Evolutionary conservation across 1,140 invertebrate species (phyloP).

Genomic region (Procambarus clarkii): DNA sequence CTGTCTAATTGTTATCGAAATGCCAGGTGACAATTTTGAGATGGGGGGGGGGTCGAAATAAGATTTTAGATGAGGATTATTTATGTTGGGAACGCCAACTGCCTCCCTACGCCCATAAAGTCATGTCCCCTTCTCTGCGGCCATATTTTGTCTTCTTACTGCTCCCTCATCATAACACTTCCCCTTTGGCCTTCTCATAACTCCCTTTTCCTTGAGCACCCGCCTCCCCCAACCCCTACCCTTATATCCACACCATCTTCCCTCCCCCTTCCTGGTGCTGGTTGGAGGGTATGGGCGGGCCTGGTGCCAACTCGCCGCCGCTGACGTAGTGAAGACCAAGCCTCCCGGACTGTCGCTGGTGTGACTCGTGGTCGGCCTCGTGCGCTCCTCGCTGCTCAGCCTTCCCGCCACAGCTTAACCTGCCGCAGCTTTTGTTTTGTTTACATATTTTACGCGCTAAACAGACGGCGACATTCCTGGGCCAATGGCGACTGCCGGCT

Average conservation of each 20-base stretch:
- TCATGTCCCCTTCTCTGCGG: no score
- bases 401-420: background rate
- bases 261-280: background rate
- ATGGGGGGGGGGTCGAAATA: background rate
- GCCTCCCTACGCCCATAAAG: background rate
- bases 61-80: background rate
- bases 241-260: background rate
- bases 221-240: background rate
- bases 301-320: background rate
- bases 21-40: background rate
- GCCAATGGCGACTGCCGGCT: background rate
- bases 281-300: background rate
- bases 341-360: background rate
- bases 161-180: background rate
- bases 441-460: background rate
- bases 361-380: background rate
- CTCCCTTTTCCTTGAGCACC: background rate
- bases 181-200: background rate
- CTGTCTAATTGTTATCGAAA: background rate
- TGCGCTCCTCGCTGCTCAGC: background rate
- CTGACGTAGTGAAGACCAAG: conserved; percentile 2
- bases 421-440: background rate
- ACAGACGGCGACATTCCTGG: background rate
- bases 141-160: background rate
- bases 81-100: background rate